Base-by-base conservation (phyloP, 64 coral and sea anemone genomes). In the Montipora foliosa region DNA sequence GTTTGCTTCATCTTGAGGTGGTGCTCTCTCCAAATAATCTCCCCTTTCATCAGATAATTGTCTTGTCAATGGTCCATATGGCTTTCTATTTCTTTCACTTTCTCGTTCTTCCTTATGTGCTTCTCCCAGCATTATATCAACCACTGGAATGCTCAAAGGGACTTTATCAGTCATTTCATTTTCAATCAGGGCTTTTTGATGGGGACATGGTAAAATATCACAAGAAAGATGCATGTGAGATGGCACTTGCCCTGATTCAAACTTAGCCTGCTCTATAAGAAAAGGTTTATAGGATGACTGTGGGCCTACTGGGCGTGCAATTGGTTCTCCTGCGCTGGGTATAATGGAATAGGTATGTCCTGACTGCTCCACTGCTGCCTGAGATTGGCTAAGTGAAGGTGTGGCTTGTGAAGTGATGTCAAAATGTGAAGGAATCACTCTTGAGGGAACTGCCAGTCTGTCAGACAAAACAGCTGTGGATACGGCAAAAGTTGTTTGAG, bases 181-280 rank as follows among this genome's bases (percentile, higher is more conserved):
- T 72, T 86, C 82, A 86, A 86, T 86, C 9, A 86, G 82, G 66
- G 64, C 37, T 71, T 13, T 86, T 86, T 89, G 87, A 78, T 89
- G 87, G 17, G 83, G 76, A 80, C 92, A 93, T 52, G 92, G 92
- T 72, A 93, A 66, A 66, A 93, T 93, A 22, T 93, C 92, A 88
- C 92, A 93, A 59, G 84, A 81, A 44, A 93, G 85, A 48, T 93
- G 92, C 92, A 93, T 80, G 44, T 88, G 92, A 52, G 92, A 87
- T 45, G 68, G 76, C 17, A 93, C 45, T 5, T 74, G 15, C 3
- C 16, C 60, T 49, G 37, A 12, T 82, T 55, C 20, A 57, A 82
- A 59, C 61, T 74, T 22, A 4, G 44, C 20, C 71, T 13, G 15
- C 15, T 83, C 87, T 5, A 44, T 8, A 9, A 60, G 5, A 70